Percentiles rank a stretch among this genome's conserved stretches.
Evolutionary conservation across 2,888 invertebrate species (phyloP).

Genomic region (Sinotaia quadrata): DNA sequence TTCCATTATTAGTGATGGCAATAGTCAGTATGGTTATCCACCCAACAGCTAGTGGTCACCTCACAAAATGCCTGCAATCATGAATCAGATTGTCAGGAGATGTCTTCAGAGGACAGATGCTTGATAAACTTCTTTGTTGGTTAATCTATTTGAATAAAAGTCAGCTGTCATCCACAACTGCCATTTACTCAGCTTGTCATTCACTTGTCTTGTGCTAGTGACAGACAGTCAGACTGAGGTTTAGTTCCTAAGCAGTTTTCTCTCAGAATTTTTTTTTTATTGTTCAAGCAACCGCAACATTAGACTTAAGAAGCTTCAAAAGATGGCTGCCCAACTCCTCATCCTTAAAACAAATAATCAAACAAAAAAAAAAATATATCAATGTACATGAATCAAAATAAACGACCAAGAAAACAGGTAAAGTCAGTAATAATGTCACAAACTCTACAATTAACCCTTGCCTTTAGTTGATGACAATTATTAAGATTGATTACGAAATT

Average conservation of each 20-base stretch:
- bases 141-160: background rate
- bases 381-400: background rate
- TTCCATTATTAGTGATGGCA: too few species aligned
- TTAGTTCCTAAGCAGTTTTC: background rate
- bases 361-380: background rate
- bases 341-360: constrained; percentile 78
- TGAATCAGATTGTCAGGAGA: too few species aligned
- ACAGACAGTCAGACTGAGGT: background rate
- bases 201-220: background rate
- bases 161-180: background rate
- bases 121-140: too few species aligned
- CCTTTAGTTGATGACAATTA: too few species aligned
- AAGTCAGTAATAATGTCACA: too few species aligned
- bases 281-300: constrained; percentile 12
- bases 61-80: too few species aligned
- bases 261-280: background rate
- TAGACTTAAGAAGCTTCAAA: constrained; percentile 75
- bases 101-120: too few species aligned
- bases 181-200: background rate
- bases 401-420: background rate
- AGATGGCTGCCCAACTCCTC: constrained; percentile 94
- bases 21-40: too few species aligned
- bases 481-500: too few species aligned
- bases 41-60: too few species aligned
- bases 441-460: too few species aligned